These are phyloP conservation scores for Cantharis rustica DNA, from an alignment of 2,888 invertebrate species.

Conservation along the genomic window DNA sequence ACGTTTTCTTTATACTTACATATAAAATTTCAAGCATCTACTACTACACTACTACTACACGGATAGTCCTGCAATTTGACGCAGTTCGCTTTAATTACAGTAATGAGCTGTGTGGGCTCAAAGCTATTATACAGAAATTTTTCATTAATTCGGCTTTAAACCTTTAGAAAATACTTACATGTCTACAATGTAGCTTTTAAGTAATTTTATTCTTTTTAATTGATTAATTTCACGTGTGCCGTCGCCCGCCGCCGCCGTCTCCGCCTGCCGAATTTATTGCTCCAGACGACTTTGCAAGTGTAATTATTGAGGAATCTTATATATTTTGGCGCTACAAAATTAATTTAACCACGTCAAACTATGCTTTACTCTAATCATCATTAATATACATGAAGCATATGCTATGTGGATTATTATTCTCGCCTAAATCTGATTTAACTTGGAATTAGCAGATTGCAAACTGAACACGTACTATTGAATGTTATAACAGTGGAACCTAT, in stretches of 20 bases:
- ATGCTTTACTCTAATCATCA: background rate
- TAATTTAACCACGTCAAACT: background rate
- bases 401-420: background rate
- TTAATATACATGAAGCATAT: background rate
- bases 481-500: constrained; percentile 9
- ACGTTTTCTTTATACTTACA: constrained; percentile 18
- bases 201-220: background rate
- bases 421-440: constrained; percentile 20
- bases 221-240: background rate
- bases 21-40: constrained; percentile 8
- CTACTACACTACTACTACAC: constrained; percentile 2
- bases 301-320: background rate
- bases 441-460: constrained; percentile 23
- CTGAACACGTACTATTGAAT: constrained; percentile 21
- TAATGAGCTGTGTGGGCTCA: constrained; percentile 30
- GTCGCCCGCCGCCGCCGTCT: rapidly evolving
- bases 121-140: background rate
- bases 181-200: background rate
- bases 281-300: background rate
- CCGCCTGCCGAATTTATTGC: background rate
- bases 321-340: background rate
- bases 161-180: background rate
- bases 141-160: background rate
- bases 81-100: constrained; percentile 37
- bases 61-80: constrained; percentile 17